These are phyloP conservation scores for Drosophila pseudoananassae DNA, from an alignment of 1,140 invertebrate genomes.

Conservation along the genomic window DNA sequence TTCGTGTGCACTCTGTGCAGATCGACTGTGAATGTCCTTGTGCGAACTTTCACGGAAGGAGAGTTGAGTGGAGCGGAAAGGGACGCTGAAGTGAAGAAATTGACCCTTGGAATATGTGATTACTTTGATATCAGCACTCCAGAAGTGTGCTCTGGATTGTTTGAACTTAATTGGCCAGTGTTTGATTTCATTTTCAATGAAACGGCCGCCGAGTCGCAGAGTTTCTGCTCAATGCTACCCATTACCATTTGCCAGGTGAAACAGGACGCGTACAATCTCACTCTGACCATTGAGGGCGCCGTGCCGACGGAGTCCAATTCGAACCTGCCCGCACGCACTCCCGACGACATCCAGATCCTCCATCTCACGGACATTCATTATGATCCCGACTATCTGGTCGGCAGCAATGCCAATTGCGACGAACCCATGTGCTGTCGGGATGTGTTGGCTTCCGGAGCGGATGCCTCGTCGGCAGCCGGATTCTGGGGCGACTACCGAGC, in stretches of 20 bases:
- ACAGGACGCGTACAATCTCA: conserved; percentile 55
- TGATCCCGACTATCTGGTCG: conserved; percentile 89
- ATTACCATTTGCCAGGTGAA: conserved; percentile 59
- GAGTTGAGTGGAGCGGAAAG: conserved; percentile 57
- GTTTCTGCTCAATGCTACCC: conserved; percentile 70
- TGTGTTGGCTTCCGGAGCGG: conserved; percentile 17
- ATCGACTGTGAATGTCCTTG: conserved; percentile 82
- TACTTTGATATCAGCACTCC: conserved; percentile 74
- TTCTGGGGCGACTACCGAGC: conserved; percentile 90
- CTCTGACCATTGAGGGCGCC: conserved; percentile 45
- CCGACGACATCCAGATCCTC: conserved; percentile 85
- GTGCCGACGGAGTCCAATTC: conserved; percentile 44
- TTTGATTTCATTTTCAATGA: conserved; percentile 64
- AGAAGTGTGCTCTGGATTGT: conserved; percentile 85
- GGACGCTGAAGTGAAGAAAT: conserved; percentile 85
- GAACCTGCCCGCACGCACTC: conserved; percentile 35
- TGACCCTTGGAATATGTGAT: conserved; percentile 56
- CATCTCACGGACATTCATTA: conserved; percentile 94
- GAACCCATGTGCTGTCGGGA: conserved; percentile 91
- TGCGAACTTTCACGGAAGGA: conserved; percentile 71
- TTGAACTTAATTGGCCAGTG: conserved; percentile 68
- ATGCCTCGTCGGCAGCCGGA: conserved; percentile 84
- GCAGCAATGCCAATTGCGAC: conserved; percentile 87
- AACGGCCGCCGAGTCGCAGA: conserved; percentile 52
- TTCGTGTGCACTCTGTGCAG: conserved; percentile 86